Evolutionary conservation across 2,797 vertebrate genomes (phyloP).

Genomic region (Falco novaeseelandiae): DNA sequence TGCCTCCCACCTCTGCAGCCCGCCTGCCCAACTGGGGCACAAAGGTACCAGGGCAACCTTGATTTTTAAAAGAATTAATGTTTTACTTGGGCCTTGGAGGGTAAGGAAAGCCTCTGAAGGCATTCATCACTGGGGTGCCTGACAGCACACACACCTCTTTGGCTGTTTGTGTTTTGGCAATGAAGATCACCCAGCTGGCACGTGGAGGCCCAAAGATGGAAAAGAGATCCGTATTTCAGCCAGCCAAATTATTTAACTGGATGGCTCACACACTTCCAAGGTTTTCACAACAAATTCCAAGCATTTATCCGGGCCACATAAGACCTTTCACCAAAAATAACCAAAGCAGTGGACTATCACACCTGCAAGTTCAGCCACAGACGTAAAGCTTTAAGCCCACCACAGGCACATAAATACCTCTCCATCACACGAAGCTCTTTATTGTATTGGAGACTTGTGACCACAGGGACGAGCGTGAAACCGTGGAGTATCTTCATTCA

Average conservation of each 20-base stretch:
- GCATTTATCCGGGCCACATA: not conserved
- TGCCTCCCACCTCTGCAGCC: not conserved
- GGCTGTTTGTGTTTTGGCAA: not conserved
- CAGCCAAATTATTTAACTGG: not conserved
- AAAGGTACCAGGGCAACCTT: not conserved
- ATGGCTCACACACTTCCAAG: not conserved
- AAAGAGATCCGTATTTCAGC: not conserved
- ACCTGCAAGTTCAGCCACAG: constrained; percentile 21
- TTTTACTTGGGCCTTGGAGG: not conserved
- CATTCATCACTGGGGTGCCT: not conserved
- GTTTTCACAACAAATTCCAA: constrained; percentile 28
- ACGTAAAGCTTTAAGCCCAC: constrained; percentile 48
- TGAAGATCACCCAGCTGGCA: not conserved
- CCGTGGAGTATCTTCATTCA: constrained; percentile 83
- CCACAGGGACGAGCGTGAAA: constrained; percentile 81
- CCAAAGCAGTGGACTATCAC: not conserved
- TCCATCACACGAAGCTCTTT: not conserved
- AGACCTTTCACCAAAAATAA: constrained; percentile 32
- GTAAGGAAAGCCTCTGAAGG: not conserved
- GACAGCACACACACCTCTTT: not conserved
- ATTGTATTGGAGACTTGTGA: constrained; percentile 50
- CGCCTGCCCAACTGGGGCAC: rapidly evolving
- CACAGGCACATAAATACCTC: constrained; percentile 49
- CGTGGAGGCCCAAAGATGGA: not conserved
- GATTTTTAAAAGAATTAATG: not conserved